These are phyloP conservation scores for Orthosia incerta DNA, from an alignment of 2,888 invertebrate species.

Conservation along the genomic window DNA sequence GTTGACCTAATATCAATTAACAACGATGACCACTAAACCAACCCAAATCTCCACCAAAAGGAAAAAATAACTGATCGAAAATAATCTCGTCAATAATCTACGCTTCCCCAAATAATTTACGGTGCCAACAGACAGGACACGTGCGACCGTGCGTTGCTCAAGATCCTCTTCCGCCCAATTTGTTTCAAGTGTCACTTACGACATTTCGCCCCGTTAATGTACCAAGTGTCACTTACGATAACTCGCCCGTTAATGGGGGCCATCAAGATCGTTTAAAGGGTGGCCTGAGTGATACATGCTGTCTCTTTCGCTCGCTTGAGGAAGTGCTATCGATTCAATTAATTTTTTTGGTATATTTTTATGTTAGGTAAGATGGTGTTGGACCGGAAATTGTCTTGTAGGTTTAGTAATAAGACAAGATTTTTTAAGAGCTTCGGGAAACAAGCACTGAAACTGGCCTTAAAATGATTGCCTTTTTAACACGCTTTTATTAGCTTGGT, in stretches of 20 bases:
- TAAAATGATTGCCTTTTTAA: background rate
- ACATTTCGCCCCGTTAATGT: constrained; percentile 76
- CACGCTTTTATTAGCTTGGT: no score
- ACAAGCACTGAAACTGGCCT: background rate
- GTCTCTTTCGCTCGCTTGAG: constrained; percentile 51
- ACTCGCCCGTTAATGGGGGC: constrained; percentile 76
- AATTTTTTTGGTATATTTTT: constrained; percentile 40
- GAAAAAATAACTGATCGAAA: background rate
- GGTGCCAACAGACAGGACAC: constrained; percentile 48
- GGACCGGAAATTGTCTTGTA: background rate
- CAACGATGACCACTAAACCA: background rate
- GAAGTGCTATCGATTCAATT: constrained; percentile 41
- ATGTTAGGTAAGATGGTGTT: constrained; percentile 1
- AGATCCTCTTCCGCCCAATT: constrained; percentile 71
- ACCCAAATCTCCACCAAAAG: background rate
- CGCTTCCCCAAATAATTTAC: constrained; percentile 48
- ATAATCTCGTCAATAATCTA: background rate
- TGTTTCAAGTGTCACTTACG: constrained; percentile 77
- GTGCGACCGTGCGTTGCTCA: constrained; percentile 52
- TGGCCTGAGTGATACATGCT: constrained; percentile 53
- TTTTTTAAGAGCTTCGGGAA: background rate
- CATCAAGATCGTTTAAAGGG: constrained; percentile 75
- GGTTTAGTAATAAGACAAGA: background rate
- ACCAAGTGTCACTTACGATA: constrained; percentile 78
- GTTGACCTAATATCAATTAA: background rate